Conservation (phyloP, 2,797 vertebrate genomes). For the Phalanger gymnotis region DNA sequence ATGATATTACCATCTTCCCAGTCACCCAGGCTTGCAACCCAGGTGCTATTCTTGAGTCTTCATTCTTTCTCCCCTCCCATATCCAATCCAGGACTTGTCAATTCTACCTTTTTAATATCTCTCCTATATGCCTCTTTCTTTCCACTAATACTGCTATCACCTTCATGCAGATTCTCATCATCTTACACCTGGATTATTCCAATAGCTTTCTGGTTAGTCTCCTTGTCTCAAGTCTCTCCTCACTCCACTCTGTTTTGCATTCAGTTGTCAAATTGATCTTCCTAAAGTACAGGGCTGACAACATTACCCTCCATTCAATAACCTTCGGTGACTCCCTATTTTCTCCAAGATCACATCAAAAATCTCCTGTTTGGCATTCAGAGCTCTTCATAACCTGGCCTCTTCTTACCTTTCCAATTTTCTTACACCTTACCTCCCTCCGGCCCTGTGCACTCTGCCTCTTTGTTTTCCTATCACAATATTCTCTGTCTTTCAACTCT, state of each 20-base stretch:
- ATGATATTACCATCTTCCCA: background rate
- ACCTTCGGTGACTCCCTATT: background rate
- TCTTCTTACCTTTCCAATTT: background rate
- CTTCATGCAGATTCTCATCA: background rate
- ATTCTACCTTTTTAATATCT: background rate
- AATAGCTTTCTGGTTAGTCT: background rate
- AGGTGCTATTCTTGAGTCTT: background rate
- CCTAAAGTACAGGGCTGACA: background rate
- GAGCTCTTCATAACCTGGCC: background rate
- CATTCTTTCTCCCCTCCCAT: background rate
- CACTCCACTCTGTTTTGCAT: background rate
- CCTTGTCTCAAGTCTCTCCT: background rate
- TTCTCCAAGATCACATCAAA: background rate
- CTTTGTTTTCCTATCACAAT: background rate
- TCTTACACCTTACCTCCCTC: background rate
- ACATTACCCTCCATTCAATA: background rate
- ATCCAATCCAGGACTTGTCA: background rate
- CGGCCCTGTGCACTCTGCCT: background rate
- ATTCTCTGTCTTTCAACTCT: background rate
- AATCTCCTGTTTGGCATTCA: background rate
- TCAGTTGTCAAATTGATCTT: background rate
- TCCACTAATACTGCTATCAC: background rate
- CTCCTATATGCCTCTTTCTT: background rate
- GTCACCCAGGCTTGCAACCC: background rate
- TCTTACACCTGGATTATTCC: background rate